Base-by-base conservation (phyloP, 1,140 invertebrate species). In the Pteromalus puparum region DNA sequence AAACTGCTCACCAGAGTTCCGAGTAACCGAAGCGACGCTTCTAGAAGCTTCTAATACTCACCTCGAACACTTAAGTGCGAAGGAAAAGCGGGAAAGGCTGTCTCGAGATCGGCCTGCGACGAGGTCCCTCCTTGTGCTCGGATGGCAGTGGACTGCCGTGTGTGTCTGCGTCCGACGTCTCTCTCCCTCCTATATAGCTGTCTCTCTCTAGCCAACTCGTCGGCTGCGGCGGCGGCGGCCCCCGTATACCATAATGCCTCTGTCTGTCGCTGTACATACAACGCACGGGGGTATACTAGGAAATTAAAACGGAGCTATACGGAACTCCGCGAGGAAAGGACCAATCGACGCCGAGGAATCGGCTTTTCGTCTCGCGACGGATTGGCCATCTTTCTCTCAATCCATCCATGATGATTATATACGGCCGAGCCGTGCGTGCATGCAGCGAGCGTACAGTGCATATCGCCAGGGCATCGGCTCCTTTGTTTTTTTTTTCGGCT, bases 91-190 rank as follows among this genome's bases (percentile, higher is more conserved):
- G 24, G 46, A 38, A 68, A 70, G 28, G 24, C 24, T 30, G 18
- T 30, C 72, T 74, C 72, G 72, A 42, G 34, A 30, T 34, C 28
- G 28, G 34, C 72, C n/a, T 74, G 53, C 53, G 53, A 61, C 81
- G 90, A 88, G 87, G 89, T 89, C 53, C 18, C 89, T 91, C 88
- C 90, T 91, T 88, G 86, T 88, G 89, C 90, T 88, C 86, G 87
- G 90, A 90, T 91, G 91, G 89, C 91, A 91, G 91, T 91, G 88
- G 89, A 81, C 53, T 82, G 87, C 77, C 85, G 38, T 46, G 75
- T 15, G 53, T 82, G 81, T 82, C 70, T 34, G 30, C 30, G 61
- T 13, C 65, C 18, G 15, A 82, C 61, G 7, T 61, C 53, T 21
- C 65, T 30, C 82, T 72, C n/a, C 21, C 84, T 90, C 87, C 88